A percentile compares a stretch with the other conserved stretches of the same genome.
phyloP scores from a whole-genome alignment of 2,888 invertebrate species.

The Drepanosiphum platanoidis region DNA sequence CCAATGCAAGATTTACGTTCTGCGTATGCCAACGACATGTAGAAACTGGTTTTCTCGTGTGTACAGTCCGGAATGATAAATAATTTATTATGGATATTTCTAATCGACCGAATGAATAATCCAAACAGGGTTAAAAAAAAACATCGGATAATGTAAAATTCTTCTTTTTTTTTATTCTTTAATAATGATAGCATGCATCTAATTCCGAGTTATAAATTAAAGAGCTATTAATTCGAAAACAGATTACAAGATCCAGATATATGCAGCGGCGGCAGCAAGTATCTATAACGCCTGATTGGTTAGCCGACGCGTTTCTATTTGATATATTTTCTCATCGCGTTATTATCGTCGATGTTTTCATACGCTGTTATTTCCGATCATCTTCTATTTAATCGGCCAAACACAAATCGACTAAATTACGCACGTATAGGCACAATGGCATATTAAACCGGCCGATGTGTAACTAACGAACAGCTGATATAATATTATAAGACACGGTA shows the following conservation, averaged over 20 bases:
- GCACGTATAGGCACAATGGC: neutral
- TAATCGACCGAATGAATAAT: conserved; percentile 62
- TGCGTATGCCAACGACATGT: conserved; percentile 33
- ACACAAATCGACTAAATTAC: neutral
- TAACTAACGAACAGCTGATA: neutral
- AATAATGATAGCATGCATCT: conserved; percentile 27
- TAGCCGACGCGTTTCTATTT: conserved; percentile 1
- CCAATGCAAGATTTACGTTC: conserved; percentile 40
- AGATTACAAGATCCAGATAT: conserved; percentile 56
- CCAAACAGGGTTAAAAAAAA: conserved; percentile 42
- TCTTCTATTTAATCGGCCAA: neutral
- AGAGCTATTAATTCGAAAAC: conserved; percentile 61
- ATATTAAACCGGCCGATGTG: neutral
- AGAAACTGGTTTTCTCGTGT: conserved; percentile 50
- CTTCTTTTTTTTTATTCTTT: conserved; percentile 2
- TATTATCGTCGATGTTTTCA: neutral
- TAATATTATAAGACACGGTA: neutral
- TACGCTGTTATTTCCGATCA: neutral
- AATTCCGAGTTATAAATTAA: conserved; percentile 44
- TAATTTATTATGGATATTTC: conserved; percentile 62
- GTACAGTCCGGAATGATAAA: conserved; percentile 58
- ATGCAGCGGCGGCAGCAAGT: neutral
- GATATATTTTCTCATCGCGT: conserved; percentile 12
- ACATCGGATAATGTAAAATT: conserved; percentile 50
- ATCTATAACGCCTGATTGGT: conserved; percentile 15